Base-by-base conservation (phyloP, 2,888 invertebrate species). In the Cheiracanthium punctorium region DNA sequence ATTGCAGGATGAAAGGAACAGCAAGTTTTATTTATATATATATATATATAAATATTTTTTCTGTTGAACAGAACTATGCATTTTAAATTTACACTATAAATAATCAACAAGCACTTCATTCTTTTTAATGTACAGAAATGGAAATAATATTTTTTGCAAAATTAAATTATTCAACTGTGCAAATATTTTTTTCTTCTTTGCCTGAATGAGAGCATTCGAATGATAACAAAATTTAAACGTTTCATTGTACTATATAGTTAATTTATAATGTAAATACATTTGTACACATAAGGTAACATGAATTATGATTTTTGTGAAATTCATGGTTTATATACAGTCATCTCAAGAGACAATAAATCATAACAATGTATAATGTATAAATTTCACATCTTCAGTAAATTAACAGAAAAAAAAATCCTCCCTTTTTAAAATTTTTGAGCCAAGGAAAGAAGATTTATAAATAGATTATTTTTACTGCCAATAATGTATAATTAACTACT, bases 191-290 rank as follows among this genome's bases (percentile, higher is more conserved):
- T 17, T 17, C 17, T 37, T n/a, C n/a, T n/a, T n/a, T n/a, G 37
- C 37, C 5, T 10, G 7, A 5, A 8, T 37, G 5, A 8, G 12
- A 8, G 37, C 37, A 37, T 10, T 37, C 12, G 2, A 48, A 1
- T 17, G 43, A 48, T 2, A 48, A 48, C 43, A 48, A 48, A 12
- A 12, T 48, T 48, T 48, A 48, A 48, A 48, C 14, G 14, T 48
- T 48, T 37, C 58, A 70, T 82, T 82, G 81, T 82, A 82, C 81
- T 70, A 52, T n/a, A n/a, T 69, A 69, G 69, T 82, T 41, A 75
- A 75, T 82, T 65, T 74, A 71, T 82, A 58, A 76, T 70, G 75
- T 75, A 70, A 76, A 82, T 76, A 76, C 76, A 82, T 76, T 82
- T 82, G 82, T 82, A 82, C 82, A 82, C 41, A 70, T 67, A 69